Evolutionary conservation across 2,888 invertebrate species (phyloP).

Genomic region (Eulithis testata): DNA sequence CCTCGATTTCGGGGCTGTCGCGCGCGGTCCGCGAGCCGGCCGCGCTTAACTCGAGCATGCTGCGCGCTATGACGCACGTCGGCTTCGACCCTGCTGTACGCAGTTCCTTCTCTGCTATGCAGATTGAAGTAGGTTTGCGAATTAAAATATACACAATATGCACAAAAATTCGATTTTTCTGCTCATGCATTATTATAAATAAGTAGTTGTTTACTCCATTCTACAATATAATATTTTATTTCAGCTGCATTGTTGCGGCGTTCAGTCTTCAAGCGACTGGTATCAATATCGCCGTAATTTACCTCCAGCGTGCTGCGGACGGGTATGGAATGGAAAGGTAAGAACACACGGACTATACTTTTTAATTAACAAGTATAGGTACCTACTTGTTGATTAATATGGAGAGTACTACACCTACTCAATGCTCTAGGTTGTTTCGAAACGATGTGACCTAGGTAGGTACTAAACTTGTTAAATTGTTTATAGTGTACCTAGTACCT

Average conservation of each 20-base stretch:
- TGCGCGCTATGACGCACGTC: slow-evolving; percentile 62
- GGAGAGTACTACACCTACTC: no score
- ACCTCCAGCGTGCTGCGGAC: slow-evolving; percentile 72
- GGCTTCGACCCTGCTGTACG: slow-evolving; percentile 61
- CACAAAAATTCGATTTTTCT: no score
- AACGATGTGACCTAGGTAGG: no score
- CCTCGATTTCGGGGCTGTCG: slow-evolving; percentile 59
- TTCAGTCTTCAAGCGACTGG: slow-evolving; percentile 70
- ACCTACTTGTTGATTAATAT: no score
- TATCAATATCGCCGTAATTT: slow-evolving; percentile 56
- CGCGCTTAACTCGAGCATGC: slow-evolving; percentile 69
- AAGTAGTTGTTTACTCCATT: no score
- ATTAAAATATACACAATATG: no score
- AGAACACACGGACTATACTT: no score
- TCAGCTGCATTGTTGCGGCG: slow-evolving; percentile 74
- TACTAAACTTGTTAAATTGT: no score
- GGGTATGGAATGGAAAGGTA: slow-evolving; percentile 64
- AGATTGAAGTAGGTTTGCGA: slow-evolving; percentile 61
- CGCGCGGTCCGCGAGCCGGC: slow-evolving; percentile 63
- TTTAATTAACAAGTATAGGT: no score
- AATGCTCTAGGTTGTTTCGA: no score
- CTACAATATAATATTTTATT: slow-evolving; percentile 18
- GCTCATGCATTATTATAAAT: no score
- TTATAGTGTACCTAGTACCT: no score
- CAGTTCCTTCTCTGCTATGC: slow-evolving; percentile 72